Percentiles rank a stretch among this genome's conserved stretches.
phyloP scores from a whole-genome alignment of 35 echinoderm and acorn worm species.

The Stichopus chloronotus region DNA sequence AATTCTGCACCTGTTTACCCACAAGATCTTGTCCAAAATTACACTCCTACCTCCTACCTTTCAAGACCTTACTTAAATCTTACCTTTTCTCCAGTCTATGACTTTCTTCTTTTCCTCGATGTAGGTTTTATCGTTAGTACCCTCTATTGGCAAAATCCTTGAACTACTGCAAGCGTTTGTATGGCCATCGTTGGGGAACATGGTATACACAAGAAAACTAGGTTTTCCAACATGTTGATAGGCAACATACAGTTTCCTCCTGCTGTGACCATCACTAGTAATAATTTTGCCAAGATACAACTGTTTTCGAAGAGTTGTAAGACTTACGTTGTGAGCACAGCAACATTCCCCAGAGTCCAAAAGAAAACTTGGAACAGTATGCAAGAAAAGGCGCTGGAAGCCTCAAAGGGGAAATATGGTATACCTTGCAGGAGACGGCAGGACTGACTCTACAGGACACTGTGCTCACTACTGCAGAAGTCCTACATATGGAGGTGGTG shows the following conservation, averaged over 20 bases:
- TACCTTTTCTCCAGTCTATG: too few relatives aligned
- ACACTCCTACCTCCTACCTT: too few relatives aligned
- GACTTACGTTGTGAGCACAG: background rate
- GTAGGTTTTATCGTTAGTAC: too few relatives aligned
- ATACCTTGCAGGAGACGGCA: background rate
- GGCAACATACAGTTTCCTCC: slow-evolving; percentile 6
- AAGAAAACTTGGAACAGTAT: background rate
- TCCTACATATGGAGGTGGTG: slow-evolving; percentile 2
- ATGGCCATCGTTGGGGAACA: background rate
- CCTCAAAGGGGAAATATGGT: background rate
- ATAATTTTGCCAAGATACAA: slow-evolving; percentile 1
- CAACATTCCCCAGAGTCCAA: slow-evolving; percentile 28
- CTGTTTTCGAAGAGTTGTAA: background rate
- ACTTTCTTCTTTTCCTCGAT: too few relatives aligned
- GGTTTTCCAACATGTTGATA: background rate
- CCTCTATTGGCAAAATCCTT: too few relatives aligned
- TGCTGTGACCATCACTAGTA: background rate
- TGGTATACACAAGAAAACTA: too few relatives aligned
- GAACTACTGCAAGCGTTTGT: too few relatives aligned
- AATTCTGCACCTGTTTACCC: too few relatives aligned
- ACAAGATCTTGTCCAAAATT: too few relatives aligned
- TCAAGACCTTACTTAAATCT: too few relatives aligned
- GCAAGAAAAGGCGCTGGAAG: background rate
- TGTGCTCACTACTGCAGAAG: background rate
- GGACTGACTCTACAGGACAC: slow-evolving; percentile 39